Evolutionary conservation across 2,888 invertebrate genomes (phyloP), one percentile per base, ranked within the genome.

Genomic region (Peribatodes rhomboidaria): DNA sequence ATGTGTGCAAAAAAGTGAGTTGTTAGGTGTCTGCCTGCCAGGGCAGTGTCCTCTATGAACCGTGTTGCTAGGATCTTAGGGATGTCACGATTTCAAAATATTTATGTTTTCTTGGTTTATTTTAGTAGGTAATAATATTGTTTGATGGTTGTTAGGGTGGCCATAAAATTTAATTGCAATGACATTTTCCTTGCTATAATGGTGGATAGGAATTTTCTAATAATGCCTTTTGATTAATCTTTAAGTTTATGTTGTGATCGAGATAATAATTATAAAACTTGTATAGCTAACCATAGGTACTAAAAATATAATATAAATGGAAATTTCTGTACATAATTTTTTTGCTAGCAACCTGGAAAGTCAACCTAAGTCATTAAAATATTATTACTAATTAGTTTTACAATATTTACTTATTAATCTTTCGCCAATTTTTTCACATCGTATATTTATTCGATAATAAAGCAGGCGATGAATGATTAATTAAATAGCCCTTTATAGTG

Each of bases 31-130:
- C 79, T 80, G 75, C 78, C 74, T 74, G 77, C 41, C 74, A 79
- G 85, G 88, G 89, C 90, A 91, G 82, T 88, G 91, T 85, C 90
- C 90, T 89, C 83, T 62, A 73, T 85, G 87, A 88, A 87, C 87
- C 79, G 78, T 82, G 87, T 85, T 84, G 87, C 85, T 87, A 86
- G 85, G 88, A 85, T 83, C 84, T 75, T 73, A 90, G 89, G 90
- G 90, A 74, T 90, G 90, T 88, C 89, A 88, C 87, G 89, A 87
- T 81, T 84, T 82, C 65, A 74, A 80, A 82, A 79, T 81, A 74
- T 79, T 50, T 50, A 76, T 75, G 78, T 81, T 78, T 74, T 77
- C 75, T 80, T n/a, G 71, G 70, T 71, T 76, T 75, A 71, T 78
- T 65, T 62, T 46, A 53, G 54, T 27, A 27, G 27, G 27, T 67